These are phyloP conservation scores for Leptatherina wallacei DNA, from an alignment of 2,797 vertebrate genomes.

Conservation along the genomic window DNA sequence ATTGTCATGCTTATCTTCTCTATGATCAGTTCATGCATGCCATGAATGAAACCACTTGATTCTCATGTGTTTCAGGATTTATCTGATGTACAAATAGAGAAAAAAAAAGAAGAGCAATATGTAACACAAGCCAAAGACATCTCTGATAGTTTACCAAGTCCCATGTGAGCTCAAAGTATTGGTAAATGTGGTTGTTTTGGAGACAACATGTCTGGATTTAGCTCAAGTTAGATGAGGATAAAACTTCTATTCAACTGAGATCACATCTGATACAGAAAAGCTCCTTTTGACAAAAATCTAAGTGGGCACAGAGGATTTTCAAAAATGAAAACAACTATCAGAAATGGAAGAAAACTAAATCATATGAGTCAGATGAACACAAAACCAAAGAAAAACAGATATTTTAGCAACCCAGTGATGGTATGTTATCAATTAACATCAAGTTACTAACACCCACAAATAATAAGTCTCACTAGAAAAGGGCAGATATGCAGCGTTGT, in stretches of 20 bases:
- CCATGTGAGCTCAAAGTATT: background rate
- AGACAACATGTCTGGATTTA: background rate
- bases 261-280: background rate
- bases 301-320: too few relatives aligned
- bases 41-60: conserved; percentile 42
- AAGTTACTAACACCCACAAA: background rate
- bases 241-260: background rate
- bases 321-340: background rate
- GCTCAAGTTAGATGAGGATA: background rate
- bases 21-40: conserved; percentile 27
- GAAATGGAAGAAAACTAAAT: conserved; percentile 6
- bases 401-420: background rate
- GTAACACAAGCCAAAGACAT: conserved; percentile 2
- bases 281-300: background rate
- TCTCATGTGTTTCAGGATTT: conserved; percentile 47
- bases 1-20: conserved; percentile 20
- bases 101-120: background rate
- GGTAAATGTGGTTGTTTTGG: background rate
- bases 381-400: conserved; percentile 5
- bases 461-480: background rate
- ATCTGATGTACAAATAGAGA: conserved; percentile 17
- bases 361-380: conserved; percentile 1
- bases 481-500: background rate
- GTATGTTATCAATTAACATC: background rate
- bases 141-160: background rate